Conservation (phyloP, 2,888 invertebrate species). For the Neoaliturus tenellus region DNA sequence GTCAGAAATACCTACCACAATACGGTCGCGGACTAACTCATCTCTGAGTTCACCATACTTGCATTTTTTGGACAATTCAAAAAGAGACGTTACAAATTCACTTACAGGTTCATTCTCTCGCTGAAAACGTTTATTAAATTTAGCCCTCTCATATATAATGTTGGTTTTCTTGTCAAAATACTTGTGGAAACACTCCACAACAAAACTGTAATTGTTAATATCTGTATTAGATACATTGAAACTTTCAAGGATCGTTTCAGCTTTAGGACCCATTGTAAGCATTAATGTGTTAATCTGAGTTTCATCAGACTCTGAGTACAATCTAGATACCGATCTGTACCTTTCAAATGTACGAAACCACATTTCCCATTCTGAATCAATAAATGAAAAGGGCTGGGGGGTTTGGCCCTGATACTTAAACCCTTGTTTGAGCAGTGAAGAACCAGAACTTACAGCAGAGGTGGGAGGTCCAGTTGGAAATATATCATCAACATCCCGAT, state of each 20-base stretch:
- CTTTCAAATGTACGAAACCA: not conserved
- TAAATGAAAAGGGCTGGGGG: not conserved
- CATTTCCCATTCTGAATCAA: slow-evolving; percentile 14
- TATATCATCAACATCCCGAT: no score
- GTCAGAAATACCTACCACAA: not conserved
- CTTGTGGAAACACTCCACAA: not conserved
- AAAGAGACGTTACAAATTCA: not conserved
- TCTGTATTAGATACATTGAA: not conserved
- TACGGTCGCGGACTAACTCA: not conserved
- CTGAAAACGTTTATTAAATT: not conserved
- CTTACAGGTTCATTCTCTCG: not conserved
- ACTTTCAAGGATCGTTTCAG: not conserved
- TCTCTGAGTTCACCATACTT: not conserved
- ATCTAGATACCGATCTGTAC: not conserved
- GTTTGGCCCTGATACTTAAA: not conserved
- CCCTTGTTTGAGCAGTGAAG: no score
- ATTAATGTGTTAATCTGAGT: not conserved
- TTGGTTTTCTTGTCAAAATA: not conserved
- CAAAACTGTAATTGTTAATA: not conserved
- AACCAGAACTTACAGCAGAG: no score
- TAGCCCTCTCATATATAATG: not conserved
- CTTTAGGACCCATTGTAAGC: not conserved
- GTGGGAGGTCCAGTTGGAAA: no score
- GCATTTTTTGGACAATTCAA: not conserved
- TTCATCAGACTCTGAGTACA: not conserved